Evolutionary conservation across 2,888 invertebrate genomes (phyloP), one percentile per base, ranked within the genome.

Genomic region (Salticus scenicus): DNA sequence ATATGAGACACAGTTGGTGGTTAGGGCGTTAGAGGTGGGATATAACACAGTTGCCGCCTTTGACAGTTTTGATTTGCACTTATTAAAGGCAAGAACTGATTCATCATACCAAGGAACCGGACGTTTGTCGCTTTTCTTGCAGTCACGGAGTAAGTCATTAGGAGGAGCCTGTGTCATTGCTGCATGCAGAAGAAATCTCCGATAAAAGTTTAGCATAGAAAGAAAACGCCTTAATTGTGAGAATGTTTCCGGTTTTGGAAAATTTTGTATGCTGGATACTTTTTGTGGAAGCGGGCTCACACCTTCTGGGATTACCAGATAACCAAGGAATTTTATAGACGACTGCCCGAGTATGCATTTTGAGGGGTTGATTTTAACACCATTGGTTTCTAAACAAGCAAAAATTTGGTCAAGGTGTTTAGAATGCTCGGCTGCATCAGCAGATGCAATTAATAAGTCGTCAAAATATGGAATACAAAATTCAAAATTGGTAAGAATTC

Each of bases 381-480:
- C 71, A 30, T 71, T 14, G 1, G 28, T 1, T 14, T 17, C 17
- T 0, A 47, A 7, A 4, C 20, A 14, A 0, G 1, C 2, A 42
- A 42, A 47, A 28, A 71, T 4, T 47, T 37, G 31, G 12, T 17
- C 12, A 47, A 47, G 17, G 20, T 47, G 30, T 10, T 2, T 28
- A 17, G 5, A 7, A 12, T 47, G 51, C 17, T 30, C 28, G 12
- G 17, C 66, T 20, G 17, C 72, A 27, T 51, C 41, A 8, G 30
- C 28, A 0, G 57, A 57, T 12, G 31, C 37, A 17, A 74, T 28
- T 24, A 74, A 20, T 8, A 73, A 0, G 37, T 73, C 64, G n/a
- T 74, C 64, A 17, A 74, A 74, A 28, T 74, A 74, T 4, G 66
- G 17, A 8, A 75, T n/a, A n/a, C 41, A 66, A 17, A 66, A 75